Base-by-base conservation (phyloP, 1,140 invertebrate species). In the Lordiphosa stackelbergi region DNA sequence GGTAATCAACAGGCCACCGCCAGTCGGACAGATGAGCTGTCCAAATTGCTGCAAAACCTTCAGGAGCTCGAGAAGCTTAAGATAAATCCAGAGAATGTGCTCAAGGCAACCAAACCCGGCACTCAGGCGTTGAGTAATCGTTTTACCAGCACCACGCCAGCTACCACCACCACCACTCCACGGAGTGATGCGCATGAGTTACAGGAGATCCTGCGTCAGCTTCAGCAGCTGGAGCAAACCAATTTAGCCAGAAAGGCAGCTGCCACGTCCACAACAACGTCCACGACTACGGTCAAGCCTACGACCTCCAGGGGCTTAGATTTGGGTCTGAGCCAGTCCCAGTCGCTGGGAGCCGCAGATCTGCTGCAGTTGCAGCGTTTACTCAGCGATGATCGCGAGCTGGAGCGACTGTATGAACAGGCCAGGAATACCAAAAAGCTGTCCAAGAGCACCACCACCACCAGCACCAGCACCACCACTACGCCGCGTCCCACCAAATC, bases 341-440 rank as follows among this genome's bases (percentile, higher is more conserved):
- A 35, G 22, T 16, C 37, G 0, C 24, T 77, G n/a, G 72, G 68
- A 0, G 49, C 58, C 2, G 56, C 57, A 5, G 84, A 86, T 52
- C 54, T 86, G 0, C 52, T 69, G 0, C 85, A 86, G 46, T 51
- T 86, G 51, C 79, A 83, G 28, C 69, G 78, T 2, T 48, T 86
- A 1, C 52, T 86, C 0, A 86, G 70, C 47, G 75, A 86, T 16
- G 85, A 86, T 38, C 52, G 85, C 1, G 66, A 86, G 42, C 37
- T 86, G 61, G 79, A 86, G 46, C 65, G 65, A 9, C 60, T 86
- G 4, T 86, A 86, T 22, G 85, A 86, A 58, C 85, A 86, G 41
- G 85, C 85, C n/a, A 65, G 79, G 40, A 68, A 70, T 37, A 46
- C 6, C 37, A 73, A 81, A 31, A 72, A 79, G 49, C 49, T 42